A percentile compares a stretch with the other conserved stretches of the same genome.
Evolutionary conservation across 2,797 vertebrate species (phyloP).

Genomic region (Lithobates sylvaticus): DNA sequence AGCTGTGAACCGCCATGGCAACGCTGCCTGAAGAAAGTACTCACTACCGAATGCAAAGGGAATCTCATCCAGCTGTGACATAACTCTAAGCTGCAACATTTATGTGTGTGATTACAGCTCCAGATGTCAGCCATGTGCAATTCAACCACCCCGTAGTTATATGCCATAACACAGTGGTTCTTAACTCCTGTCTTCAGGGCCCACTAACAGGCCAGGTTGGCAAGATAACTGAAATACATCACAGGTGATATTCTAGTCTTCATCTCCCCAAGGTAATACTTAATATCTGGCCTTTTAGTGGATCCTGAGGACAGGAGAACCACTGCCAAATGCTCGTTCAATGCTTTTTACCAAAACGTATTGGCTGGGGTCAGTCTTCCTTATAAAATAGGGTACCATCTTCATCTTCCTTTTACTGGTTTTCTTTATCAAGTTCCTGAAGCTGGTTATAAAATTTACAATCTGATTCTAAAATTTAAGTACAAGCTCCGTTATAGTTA

Average conservation of each 20-base stretch:
- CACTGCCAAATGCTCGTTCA: neutral
- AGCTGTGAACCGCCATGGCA: neutral
- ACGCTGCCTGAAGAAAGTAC: no score
- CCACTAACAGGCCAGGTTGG: no score
- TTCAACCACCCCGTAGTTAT: neutral
- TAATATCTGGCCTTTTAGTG: no score
- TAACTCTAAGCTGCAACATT: neutral
- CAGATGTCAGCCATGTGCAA: neutral
- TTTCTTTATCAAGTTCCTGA: neutral
- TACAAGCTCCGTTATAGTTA: no score
- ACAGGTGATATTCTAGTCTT: no score
- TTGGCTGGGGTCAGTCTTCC: neutral
- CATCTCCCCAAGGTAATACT: no score
- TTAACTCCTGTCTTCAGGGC: no score
- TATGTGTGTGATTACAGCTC: neutral
- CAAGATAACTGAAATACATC: no score
- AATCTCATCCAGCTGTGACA: neutral
- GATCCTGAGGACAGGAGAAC: no score
- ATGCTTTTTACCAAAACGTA: neutral
- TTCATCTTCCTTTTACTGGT: neutral
- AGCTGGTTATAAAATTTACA: no score
- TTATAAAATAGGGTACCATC: neutral
- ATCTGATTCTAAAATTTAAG: no score
- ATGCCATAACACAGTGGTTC: neutral
- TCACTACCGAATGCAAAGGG: neutral